Conservation (phyloP, 1,140 invertebrate species). For the Drosophila setifemur region DNA sequence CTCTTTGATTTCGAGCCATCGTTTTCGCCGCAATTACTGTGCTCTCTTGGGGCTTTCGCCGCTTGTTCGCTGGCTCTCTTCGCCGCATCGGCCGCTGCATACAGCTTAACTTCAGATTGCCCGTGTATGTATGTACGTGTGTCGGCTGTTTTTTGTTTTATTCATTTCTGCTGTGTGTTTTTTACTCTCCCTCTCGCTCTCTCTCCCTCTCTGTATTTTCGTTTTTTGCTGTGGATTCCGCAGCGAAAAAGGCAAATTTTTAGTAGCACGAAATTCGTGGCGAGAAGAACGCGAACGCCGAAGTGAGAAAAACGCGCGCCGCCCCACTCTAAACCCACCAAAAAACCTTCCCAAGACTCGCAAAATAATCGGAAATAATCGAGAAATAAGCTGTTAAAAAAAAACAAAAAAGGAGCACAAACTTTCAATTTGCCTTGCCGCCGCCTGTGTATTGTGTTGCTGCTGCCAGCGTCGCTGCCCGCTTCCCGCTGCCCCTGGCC, state of each 20-base stretch:
- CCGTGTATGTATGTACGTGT: conserved; percentile 12
- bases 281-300: conserved; percentile 61
- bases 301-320: conserved; percentile 24
- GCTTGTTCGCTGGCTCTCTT: not conserved
- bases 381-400: too few relatives aligned
- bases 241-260: conserved; percentile 44
- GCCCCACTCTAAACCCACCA: too few relatives aligned
- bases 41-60: not conserved
- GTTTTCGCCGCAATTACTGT: not conserved
- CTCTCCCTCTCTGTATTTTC: too few relatives aligned
- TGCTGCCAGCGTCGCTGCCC: conserved; percentile 7
- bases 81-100: conserved; percentile 30
- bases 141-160: conserved; percentile 49
- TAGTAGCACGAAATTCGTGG: conserved; percentile 70
- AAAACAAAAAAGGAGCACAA: not conserved
- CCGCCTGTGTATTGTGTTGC: not conserved
- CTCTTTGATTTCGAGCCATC: too few relatives aligned
- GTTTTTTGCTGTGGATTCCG: conserved; percentile 59
- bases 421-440: conserved; percentile 25
- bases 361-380: conserved; percentile 21
- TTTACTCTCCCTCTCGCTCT: too few relatives aligned
- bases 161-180: conserved; percentile 21
- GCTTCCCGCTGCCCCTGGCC: conserved; percentile 5
- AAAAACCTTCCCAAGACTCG: too few relatives aligned
- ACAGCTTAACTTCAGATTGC: conserved; percentile 1